Evolutionary conservation across 2,888 invertebrate species (phyloP).

Genomic region (Dasysyrphus albostriatus): DNA sequence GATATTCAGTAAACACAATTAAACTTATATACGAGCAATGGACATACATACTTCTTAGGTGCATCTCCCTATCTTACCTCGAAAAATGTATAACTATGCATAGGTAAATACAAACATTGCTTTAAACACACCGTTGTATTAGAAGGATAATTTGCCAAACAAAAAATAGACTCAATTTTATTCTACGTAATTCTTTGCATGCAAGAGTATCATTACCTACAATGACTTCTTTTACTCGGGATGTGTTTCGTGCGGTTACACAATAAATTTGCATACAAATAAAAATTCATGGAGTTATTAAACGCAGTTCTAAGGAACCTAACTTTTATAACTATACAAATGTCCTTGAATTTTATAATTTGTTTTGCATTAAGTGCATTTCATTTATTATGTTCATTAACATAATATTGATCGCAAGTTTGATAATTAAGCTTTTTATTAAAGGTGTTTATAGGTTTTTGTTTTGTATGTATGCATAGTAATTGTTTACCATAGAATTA

Average conservation of each 20-base stretch:
- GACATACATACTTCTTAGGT: no score
- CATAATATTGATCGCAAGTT: not conserved
- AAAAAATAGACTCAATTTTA: not conserved
- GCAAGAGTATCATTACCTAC: constrained; percentile 26
- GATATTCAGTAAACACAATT: no score
- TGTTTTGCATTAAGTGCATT: not conserved
- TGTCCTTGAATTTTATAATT: constrained; percentile 29
- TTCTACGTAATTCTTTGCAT: not conserved
- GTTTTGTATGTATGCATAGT: no score
- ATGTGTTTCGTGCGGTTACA: not conserved
- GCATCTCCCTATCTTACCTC: no score
- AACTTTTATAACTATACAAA: not conserved
- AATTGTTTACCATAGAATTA: no score
- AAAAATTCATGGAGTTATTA: constrained; percentile 31
- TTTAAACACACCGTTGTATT: no score
- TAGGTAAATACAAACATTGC: not conserved
- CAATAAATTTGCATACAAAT: constrained; percentile 34
- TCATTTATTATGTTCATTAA: not conserved
- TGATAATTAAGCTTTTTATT: not conserved
- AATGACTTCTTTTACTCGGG: constrained; percentile 7
- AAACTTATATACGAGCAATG: no score
- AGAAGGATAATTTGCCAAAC: no score
- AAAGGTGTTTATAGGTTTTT: not conserved
- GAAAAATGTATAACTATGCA: no score
- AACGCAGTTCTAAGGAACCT: constrained; percentile 1